Evolutionary conservation across 1,140 invertebrate species (phyloP).

Genomic region (Steinernema feltiae): DNA sequence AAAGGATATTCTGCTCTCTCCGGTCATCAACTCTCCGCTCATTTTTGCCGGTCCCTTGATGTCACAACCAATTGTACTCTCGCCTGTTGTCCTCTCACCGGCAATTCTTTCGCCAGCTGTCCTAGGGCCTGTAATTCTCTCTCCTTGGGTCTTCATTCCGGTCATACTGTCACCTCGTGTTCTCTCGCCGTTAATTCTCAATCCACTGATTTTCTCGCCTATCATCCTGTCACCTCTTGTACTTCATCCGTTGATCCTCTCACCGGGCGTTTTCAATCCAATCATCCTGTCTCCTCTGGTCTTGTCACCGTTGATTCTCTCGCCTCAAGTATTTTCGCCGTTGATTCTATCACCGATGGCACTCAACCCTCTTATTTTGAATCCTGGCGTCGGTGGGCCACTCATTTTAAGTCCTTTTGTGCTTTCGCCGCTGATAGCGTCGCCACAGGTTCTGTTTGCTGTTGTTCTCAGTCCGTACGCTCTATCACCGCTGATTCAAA

Average conservation of each 20-base stretch:
- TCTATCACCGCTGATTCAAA: slow-evolving; percentile 45
- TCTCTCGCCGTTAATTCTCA: slow-evolving; percentile 27
- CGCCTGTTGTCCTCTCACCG: slow-evolving; percentile 25
- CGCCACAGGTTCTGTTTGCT: slow-evolving; percentile 40
- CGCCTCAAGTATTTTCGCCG: slow-evolving; percentile 37
- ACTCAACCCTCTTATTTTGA: slow-evolving; percentile 40
- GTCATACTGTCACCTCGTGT: slow-evolving; percentile 33
- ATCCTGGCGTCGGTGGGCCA: slow-evolving; percentile 32
- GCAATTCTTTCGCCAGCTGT: slow-evolving; percentile 31
- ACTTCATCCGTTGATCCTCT: slow-evolving; percentile 15
- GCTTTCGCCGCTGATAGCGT: slow-evolving; percentile 44
- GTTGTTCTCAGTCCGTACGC: slow-evolving; percentile 48
- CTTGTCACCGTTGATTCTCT: slow-evolving; percentile 20
- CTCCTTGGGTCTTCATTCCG: slow-evolving; percentile 22
- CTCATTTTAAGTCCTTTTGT: slow-evolving; percentile 42
- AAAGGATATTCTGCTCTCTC: not conserved
- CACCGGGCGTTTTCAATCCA: slow-evolving; percentile 29
- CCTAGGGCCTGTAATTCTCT: slow-evolving; percentile 29
- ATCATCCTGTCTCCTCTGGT: slow-evolving; percentile 35
- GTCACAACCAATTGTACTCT: slow-evolving; percentile 18
- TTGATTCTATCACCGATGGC: slow-evolving; percentile 32
- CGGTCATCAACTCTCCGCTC: not conserved
- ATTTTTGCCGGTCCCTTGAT: not conserved
- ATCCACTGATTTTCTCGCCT: slow-evolving; percentile 12
- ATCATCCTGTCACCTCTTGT: slow-evolving; percentile 13